phyloP scores from a whole-genome alignment of 2,888 invertebrate genomes.

The Ochropleura leucogaster region DNA sequence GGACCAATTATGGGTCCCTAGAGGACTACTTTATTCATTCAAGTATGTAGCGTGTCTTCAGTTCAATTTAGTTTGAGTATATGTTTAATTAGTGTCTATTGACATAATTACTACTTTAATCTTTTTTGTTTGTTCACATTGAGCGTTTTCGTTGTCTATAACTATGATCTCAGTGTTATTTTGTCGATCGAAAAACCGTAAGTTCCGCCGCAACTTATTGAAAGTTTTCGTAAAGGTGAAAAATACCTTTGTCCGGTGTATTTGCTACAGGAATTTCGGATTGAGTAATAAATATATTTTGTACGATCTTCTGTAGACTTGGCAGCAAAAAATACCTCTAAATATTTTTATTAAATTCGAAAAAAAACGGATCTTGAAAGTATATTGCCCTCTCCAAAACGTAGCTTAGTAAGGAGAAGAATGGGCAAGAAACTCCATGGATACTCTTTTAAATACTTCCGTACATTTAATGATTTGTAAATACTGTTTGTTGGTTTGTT shows the following conservation, averaged over 20 bases:
- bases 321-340: conserved; percentile 10
- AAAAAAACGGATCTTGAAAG: neutral
- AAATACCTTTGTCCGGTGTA: conserved; percentile 49
- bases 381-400: neutral
- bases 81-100: conserved; percentile 4
- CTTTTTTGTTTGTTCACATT: neutral
- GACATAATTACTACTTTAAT: neutral
- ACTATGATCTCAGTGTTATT: conserved; percentile 5
- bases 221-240: conserved; percentile 41
- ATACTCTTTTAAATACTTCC: too few relatives aligned
- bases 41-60: neutral
- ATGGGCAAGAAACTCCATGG: too few relatives aligned
- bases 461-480: too few relatives aligned
- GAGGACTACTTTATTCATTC: conserved; percentile 13
- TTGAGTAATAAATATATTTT: conserved; percentile 42
- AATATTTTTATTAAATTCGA: neutral
- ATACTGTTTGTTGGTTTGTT: too few relatives aligned
- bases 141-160: neutral
- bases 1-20: conserved; percentile 19
- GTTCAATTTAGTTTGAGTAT: neutral
- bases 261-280: conserved; percentile 22
- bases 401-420: too few relatives aligned
- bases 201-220: conserved; percentile 30
- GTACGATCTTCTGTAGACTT: conserved; percentile 22
- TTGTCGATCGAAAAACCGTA: neutral